These are phyloP conservation scores for Meriones psammophilus DNA, from an alignment of 2,797 vertebrate species.

Conservation along the genomic window DNA sequence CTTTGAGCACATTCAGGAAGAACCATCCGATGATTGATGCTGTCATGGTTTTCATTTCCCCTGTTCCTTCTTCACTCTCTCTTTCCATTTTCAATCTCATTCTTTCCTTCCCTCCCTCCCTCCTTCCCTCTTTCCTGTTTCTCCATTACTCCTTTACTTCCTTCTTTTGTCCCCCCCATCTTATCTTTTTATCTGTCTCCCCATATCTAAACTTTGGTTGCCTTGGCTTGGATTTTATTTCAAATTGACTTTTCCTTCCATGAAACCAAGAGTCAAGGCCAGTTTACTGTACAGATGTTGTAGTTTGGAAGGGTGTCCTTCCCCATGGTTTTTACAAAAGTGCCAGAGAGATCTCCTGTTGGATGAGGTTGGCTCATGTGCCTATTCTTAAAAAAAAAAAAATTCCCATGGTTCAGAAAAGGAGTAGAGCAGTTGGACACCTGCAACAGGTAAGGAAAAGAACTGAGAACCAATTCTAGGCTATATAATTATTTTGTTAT, in stretches of 20 bases:
- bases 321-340: neutral
- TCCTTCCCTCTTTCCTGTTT: neutral
- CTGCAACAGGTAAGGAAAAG: rapidly evolving
- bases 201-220: neutral
- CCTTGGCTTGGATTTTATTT: neutral
- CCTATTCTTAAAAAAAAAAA: neutral
- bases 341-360: neutral
- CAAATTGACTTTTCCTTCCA: neutral
- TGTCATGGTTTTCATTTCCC: neutral
- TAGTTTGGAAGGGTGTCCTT: neutral
- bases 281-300: neutral
- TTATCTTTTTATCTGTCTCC: neutral
- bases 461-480: neutral
- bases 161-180: neutral
- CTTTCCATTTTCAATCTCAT: neutral
- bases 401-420: neutral
- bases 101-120: neutral
- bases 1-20: neutral
- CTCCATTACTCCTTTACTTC: neutral
- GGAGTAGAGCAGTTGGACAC: neutral
- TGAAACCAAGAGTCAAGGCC: neutral
- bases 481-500: neutral
- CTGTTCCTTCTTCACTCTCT: too few species aligned
- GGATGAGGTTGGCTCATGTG: neutral
- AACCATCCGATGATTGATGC: neutral